These are phyloP conservation scores for Australoheros facetus DNA, from an alignment of 2,797 vertebrate genomes.

Conservation along the genomic window DNA sequence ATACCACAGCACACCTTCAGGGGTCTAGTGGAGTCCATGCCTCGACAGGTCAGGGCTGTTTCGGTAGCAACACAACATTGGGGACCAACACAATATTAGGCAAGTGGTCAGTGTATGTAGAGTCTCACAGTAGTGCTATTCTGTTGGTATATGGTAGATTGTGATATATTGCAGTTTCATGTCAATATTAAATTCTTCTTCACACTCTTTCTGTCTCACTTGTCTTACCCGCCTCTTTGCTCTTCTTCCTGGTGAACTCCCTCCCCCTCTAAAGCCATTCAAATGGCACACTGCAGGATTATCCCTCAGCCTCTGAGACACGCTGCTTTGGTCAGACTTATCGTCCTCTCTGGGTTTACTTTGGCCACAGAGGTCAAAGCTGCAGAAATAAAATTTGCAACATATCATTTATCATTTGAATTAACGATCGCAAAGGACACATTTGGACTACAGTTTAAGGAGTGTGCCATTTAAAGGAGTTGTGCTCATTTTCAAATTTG, in stretches of 20 bases:
- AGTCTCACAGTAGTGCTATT: neutral
- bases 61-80: too few species aligned
- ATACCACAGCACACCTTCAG: too few species aligned
- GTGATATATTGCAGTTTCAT: neutral
- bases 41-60: too few species aligned
- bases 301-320: constrained; percentile 79
- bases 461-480: neutral
- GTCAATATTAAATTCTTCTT: constrained; percentile 2
- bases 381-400: constrained; percentile 41
- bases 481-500: constrained; percentile 6
- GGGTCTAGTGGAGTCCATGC: too few species aligned
- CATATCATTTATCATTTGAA: neutral
- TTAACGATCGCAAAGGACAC: neutral
- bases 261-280: constrained; percentile 77
- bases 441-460: constrained; percentile 28
- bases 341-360: constrained; percentile 60
- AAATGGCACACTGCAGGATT: constrained; percentile 83
- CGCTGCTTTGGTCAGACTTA: constrained; percentile 64
- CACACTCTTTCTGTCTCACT: constrained; percentile 15
- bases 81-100: too few species aligned
- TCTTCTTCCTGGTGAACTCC: constrained; percentile 44
- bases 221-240: constrained; percentile 57
- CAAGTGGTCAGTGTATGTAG: neutral
- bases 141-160: neutral
- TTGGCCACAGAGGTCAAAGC: constrained; percentile 53